Percentiles rank a stretch among this genome's conserved stretches.
These are phyloP conservation scores for Coenobita brevimanus DNA, from an alignment of 1,140 invertebrate genomes.

Conservation along the genomic window DNA sequence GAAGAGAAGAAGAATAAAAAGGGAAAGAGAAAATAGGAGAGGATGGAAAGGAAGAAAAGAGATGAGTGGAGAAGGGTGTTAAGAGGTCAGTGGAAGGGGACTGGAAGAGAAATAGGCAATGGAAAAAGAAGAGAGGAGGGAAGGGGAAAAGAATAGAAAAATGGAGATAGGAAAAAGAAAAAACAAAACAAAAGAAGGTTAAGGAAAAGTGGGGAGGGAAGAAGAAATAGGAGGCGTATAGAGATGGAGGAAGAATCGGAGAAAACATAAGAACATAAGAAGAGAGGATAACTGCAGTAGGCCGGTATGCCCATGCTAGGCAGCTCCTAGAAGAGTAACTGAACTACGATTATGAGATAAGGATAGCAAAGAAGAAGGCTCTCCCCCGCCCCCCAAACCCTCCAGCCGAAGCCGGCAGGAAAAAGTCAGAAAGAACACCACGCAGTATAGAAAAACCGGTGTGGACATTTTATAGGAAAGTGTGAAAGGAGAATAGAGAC, in stretches of 20 bases:
- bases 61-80: neutral
- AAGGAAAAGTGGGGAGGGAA: constrained; percentile 14
- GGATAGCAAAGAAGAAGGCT: too few species aligned
- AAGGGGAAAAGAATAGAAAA: neutral
- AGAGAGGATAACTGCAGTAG: too few species aligned
- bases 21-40: neutral
- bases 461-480: too few species aligned
- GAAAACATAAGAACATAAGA: neutral
- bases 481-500: too few species aligned
- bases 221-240: constrained; percentile 24
- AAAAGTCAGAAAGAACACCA: too few species aligned
- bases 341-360: too few species aligned
- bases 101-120: too few species aligned
- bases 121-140: neutral
- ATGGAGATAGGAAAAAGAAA: neutral
- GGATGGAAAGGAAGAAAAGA: neutral
- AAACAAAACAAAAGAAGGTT: neutral
- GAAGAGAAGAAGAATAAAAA: neutral
- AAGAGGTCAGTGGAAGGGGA: neutral
- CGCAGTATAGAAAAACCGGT: too few species aligned
- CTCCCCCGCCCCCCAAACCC: too few species aligned
- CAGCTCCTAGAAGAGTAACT: too few species aligned
- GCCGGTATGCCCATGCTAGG: too few species aligned
- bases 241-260: constrained; percentile 6
- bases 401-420: too few species aligned